Base-by-base conservation (phyloP, 2,888 invertebrate genomes). In the Ennomos quercinarius region DNA sequence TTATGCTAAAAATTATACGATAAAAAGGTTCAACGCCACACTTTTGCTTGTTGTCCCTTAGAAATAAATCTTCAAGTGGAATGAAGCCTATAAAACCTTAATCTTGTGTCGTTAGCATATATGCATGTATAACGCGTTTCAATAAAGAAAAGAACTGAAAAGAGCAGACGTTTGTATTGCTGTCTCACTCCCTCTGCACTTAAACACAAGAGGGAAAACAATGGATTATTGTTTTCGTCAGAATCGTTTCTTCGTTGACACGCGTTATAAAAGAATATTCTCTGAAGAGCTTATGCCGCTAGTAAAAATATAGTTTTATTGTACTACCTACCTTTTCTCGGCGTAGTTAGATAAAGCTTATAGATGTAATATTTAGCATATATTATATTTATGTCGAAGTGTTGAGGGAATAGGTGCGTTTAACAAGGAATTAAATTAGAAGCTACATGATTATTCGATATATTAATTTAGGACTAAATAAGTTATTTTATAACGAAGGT, bases 251-350 rank as follows among this genome's bases (percentile, higher is more conserved):
- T n/a, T n/a, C n/a, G n/a, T n/a, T n/a, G n/a, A n/a, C n/a, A n/a
- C n/a, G n/a, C n/a, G n/a, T n/a, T n/a, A n/a, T n/a, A 61, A 59
- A 54, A 66, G 52, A 51, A 56, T 51, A 64, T 61, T 56, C 64
- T 57, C 37, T 61, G 36, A 54, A 69, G 50, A 75, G 81, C 80
- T 78, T 80, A 68, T 71, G 72, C 74, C 68, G 78, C 77, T 74
- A 78, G 72, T 63, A 56, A 43, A 60, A 66, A 66, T 69, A 36
- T 54, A 56, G 76, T 74, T 77, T 73, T 63, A 37, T 67, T 61
- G 46, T 66, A 50, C 34, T 54, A 61, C 49, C 34, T 45, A 61
- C 53, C 27, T 43, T 47, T 44, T 13, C 40, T 69, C 66, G 57
- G 61, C 53, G 68, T 72, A 73, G 67, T 55, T 69, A 63, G 65